Percentiles rank a stretch among this genome's conserved stretches.
Evolutionary conservation across 2,113 vertebrate species (phyloP).

Genomic region (Clarias batrachus): DNA sequence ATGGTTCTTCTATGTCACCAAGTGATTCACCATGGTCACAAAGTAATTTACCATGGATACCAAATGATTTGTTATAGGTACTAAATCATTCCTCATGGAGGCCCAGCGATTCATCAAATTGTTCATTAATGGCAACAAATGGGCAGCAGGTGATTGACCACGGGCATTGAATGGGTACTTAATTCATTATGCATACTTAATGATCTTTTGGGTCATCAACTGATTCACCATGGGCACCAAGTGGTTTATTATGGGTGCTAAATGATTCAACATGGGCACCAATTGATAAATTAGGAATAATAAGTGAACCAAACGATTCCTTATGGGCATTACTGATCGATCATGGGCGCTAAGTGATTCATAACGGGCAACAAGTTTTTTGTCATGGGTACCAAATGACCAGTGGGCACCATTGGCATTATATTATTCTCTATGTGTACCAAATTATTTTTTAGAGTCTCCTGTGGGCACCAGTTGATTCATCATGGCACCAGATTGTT

Average conservation of each 20-base stretch:
- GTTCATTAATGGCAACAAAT: background rate
- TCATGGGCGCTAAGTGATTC: background rate
- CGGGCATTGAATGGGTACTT: background rate
- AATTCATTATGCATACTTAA: background rate
- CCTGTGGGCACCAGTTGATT: background rate
- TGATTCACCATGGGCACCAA: background rate
- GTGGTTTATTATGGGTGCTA: background rate
- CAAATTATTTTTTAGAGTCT: background rate
- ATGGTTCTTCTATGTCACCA: background rate
- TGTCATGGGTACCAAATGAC: background rate
- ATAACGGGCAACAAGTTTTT: background rate
- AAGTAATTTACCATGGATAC: background rate
- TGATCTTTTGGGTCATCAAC: background rate
- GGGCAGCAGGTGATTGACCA: background rate
- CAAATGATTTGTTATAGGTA: background rate
- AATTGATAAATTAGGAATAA: background rate
- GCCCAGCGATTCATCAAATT: background rate
- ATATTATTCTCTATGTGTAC: background rate
- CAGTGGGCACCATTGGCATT: no score
- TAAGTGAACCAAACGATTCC: background rate
- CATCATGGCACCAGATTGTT: background rate
- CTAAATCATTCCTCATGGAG: background rate
- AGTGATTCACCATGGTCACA: background rate
- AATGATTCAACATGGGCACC: background rate
- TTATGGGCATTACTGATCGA: background rate